Conservation (phyloP, 1,140 invertebrate genomes). For the Asbolus verrucosus region DNA sequence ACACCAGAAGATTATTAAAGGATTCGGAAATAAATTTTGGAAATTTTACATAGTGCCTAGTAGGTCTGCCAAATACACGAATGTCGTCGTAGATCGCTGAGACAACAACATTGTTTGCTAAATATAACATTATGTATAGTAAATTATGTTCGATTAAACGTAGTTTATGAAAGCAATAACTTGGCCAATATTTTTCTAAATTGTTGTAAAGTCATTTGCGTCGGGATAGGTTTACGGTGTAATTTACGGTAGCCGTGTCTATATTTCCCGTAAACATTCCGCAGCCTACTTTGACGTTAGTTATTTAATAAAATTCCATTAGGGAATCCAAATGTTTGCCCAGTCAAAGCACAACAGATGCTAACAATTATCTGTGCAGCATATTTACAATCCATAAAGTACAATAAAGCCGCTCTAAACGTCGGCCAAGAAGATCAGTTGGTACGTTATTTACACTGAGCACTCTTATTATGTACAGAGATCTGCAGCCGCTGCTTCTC, state of each 20-base stretch:
- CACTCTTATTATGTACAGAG: slow-evolving; percentile 39
- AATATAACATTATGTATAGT: not conserved
- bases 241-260: slow-evolving; percentile 21
- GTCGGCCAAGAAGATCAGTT: slow-evolving; percentile 50
- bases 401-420: slow-evolving; percentile 57
- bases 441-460: slow-evolving; percentile 53
- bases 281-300: slow-evolving; percentile 37
- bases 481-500: slow-evolving; percentile 48
- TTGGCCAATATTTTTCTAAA: slow-evolving; percentile 33
- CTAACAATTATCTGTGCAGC: slow-evolving; percentile 53
- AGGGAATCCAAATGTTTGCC: slow-evolving; percentile 45
- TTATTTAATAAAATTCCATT: slow-evolving; percentile 46
- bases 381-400: slow-evolving; percentile 60
- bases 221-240: slow-evolving; percentile 5
- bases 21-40: too few species aligned
- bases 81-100: too few species aligned
- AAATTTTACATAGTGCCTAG: too few species aligned
- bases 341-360: slow-evolving; percentile 51
- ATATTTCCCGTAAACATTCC: slow-evolving; percentile 32
- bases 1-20: too few species aligned
- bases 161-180: slow-evolving; percentile 20
- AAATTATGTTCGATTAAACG: not conserved
- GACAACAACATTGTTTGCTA: not conserved
- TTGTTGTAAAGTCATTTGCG: slow-evolving; percentile 28
- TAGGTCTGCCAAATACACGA: too few species aligned